Evolutionary conservation across 2,113 vertebrate species (phyloP).

Genomic region (Gobius niger): DNA sequence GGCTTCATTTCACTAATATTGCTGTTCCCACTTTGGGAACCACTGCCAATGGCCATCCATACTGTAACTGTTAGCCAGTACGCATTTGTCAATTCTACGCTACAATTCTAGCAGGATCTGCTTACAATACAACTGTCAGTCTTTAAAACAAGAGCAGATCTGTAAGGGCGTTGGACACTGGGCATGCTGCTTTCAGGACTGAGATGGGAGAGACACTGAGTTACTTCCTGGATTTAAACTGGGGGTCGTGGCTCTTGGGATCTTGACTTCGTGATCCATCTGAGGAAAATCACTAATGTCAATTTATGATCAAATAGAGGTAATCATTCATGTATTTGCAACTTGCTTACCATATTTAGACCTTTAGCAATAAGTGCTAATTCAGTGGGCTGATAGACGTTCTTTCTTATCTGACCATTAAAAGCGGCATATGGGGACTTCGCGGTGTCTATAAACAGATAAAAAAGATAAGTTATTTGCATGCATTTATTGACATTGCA

Average conservation of each 20-base stretch:
- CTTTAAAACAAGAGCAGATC: not conserved
- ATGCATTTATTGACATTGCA: not conserved
- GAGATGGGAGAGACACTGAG: slow-evolving; percentile 75
- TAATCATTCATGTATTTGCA: not conserved
- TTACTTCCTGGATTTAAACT: slow-evolving; percentile 71
- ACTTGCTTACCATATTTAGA: slow-evolving; percentile 71
- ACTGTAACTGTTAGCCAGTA: too few relatives aligned
- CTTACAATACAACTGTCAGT: not conserved
- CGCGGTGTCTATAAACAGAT: slow-evolving; percentile 64
- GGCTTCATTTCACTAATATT: too few relatives aligned
- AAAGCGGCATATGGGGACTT: slow-evolving; percentile 85
- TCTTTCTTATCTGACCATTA: slow-evolving; percentile 82
- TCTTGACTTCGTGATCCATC: slow-evolving; percentile 75
- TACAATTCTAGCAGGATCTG: not conserved
- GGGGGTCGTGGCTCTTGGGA: slow-evolving; percentile 76
- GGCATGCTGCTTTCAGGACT: slow-evolving; percentile 50
- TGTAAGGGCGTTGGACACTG: not conserved
- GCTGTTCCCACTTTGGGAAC: too few relatives aligned
- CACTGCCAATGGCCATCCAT: too few relatives aligned
- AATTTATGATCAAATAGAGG: not conserved
- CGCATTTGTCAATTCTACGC: too few relatives aligned
- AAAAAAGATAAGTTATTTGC: not conserved
- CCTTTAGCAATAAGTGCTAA: slow-evolving; percentile 87
- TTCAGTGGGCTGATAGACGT: slow-evolving; percentile 92
- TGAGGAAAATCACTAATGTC: slow-evolving; percentile 39